These are phyloP conservation scores for Corythornis madagascariensis DNA, from an alignment of 2,113 vertebrate species.

Conservation along the genomic window DNA sequence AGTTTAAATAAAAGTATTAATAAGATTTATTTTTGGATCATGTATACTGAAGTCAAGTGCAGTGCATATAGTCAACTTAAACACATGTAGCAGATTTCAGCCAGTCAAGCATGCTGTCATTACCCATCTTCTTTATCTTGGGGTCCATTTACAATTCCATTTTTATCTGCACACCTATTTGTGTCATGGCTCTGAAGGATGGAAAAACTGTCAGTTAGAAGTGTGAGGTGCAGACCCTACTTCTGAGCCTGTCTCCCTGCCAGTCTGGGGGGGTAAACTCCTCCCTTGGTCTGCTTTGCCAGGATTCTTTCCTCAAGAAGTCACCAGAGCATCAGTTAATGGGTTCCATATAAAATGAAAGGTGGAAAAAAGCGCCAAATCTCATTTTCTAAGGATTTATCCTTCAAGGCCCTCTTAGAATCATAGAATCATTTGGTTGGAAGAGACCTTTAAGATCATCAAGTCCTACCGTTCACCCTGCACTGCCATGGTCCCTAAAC, in stretches of 20 bases:
- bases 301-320: not conserved
- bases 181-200: not conserved
- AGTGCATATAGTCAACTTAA: not conserved
- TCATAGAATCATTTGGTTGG: too few relatives aligned
- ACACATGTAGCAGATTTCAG: not conserved
- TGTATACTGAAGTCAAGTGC: not conserved
- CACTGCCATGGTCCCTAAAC: too few relatives aligned
- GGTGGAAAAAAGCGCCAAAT: rapidly evolving
- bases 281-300: not conserved
- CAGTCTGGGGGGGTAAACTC: not conserved
- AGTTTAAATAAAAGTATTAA: not conserved
- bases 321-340: not conserved
- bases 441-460: too few relatives aligned
- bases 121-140: not conserved
- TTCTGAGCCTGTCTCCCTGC: not conserved
- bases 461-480: too few relatives aligned
- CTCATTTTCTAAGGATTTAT: not conserved
- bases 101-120: not conserved
- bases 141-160: not conserved
- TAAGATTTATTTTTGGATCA: not conserved
- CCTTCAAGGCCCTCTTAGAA: not conserved
- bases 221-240: not conserved
- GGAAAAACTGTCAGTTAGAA: not conserved
- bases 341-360: not conserved
- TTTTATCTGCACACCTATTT: not conserved